phyloP scores from a whole-genome alignment of 2,797 vertebrate species.

The Rhinatrema bivittatum region DNA sequence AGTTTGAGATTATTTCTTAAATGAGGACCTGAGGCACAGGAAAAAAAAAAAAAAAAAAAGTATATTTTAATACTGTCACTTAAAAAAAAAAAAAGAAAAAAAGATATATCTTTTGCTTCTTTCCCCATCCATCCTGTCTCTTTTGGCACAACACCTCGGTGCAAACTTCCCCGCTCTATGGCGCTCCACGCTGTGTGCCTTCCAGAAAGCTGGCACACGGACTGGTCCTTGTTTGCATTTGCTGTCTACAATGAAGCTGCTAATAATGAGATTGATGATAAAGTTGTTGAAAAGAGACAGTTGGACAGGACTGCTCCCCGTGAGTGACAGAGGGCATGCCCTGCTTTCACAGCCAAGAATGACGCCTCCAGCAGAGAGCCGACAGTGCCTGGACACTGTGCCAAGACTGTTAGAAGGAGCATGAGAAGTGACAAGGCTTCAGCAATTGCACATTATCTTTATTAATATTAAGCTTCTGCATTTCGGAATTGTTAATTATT shows the following conservation, averaged over 20 bases:
- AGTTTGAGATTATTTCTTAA: conserved; percentile 6
- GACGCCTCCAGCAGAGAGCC: conserved; percentile 59
- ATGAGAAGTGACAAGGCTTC: conserved; percentile 27
- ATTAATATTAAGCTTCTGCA: conserved; percentile 7
- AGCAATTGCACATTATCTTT: conserved; percentile 12
- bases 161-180: conserved; percentile 23
- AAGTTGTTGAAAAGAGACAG: conserved; percentile 90
- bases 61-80: conserved; percentile 8
- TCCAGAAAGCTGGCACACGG: conserved; percentile 62
- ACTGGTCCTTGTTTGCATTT: conserved; percentile 56
- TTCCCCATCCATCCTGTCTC: conserved; percentile 11
- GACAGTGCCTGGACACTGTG: conserved; percentile 56
- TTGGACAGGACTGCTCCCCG: conserved; percentile 84
- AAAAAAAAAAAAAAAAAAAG: neutral
- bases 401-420: conserved; percentile 56
- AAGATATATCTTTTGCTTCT: conserved; percentile 3
- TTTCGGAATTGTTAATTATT: conserved; percentile 1
- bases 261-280: conserved; percentile 98
- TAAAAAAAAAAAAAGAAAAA: neutral
- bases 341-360: conserved; percentile 72
- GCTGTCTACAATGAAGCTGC: conserved; percentile 80
- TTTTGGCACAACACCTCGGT: conserved; percentile 18
- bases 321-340: conserved; percentile 93
- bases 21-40: neutral
- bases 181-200: conserved; percentile 49